Evolutionary conservation across 2,888 invertebrate species (phyloP).

Genomic region (Tachina lurida): DNA sequence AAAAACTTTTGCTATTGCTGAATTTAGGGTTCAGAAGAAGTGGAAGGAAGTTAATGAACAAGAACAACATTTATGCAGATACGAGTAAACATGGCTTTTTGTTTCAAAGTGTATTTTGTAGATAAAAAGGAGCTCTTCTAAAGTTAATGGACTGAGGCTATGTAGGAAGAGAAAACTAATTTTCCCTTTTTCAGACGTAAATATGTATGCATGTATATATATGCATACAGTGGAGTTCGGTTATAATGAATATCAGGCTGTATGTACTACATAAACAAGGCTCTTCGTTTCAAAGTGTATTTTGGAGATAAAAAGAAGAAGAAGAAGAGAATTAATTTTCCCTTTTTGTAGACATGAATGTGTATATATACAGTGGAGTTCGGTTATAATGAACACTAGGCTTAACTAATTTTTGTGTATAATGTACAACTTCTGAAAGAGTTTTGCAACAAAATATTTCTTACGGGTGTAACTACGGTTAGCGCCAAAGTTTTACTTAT

Average conservation of each 20-base stretch:
- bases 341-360: too few relatives aligned
- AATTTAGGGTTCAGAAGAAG: not conserved
- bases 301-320: too few relatives aligned
- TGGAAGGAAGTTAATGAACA: not conserved
- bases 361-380: too few relatives aligned
- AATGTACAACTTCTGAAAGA: too few relatives aligned
- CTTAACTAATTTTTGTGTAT: too few relatives aligned
- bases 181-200: not conserved
- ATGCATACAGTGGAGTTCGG: not conserved
- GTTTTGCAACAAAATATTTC: too few relatives aligned
- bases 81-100: not conserved
- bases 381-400: too few relatives aligned
- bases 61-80: not conserved
- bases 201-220: not conserved
- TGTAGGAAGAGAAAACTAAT: not conserved
- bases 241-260: not conserved
- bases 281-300: too few relatives aligned
- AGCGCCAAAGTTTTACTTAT: too few relatives aligned
- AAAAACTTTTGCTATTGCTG: not conserved
- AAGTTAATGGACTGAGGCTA: not conserved
- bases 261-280: not conserved
- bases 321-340: too few relatives aligned
- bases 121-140: not conserved
- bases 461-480: too few relatives aligned
- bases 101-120: not conserved